Conservation (phyloP, 1,140 invertebrate species). For the Ectropis grisescens region DNA sequence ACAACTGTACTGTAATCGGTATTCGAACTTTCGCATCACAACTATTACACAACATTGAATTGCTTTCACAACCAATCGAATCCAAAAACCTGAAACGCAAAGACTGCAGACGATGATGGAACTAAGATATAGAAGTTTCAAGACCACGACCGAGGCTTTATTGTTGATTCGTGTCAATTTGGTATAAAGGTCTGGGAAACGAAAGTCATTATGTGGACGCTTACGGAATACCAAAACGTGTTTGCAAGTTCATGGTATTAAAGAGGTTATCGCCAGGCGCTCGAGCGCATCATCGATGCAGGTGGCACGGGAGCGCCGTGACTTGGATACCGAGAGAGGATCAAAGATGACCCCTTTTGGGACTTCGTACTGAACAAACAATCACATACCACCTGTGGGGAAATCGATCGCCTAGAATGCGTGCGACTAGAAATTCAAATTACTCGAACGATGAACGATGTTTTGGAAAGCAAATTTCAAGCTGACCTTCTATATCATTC, state of each 20-base stretch:
- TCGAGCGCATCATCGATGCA: conserved; percentile 33
- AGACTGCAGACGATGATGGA: too few species aligned
- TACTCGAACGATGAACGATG: conserved; percentile 12
- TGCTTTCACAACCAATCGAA: too few species aligned
- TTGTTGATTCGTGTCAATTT: conserved; percentile 5
- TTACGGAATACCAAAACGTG: conserved; percentile 5
- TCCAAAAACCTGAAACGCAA: too few species aligned
- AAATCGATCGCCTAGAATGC: conserved; percentile 25
- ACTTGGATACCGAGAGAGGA: conserved; percentile 43
- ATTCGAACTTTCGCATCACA: conserved; percentile 10
- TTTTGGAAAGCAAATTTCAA: too few species aligned
- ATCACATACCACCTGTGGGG: conserved; percentile 18
- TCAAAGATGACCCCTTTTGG: conserved; percentile 35
- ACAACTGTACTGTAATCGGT: conserved; percentile 2
- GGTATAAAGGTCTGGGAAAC: conserved; percentile 3
- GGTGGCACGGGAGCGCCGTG: conserved; percentile 41
- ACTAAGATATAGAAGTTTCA: too few species aligned
- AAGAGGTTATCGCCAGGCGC: conserved; percentile 23
- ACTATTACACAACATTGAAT: conserved; percentile 1
- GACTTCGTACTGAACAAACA: conserved; percentile 17
- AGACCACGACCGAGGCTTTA: conserved; percentile 4
- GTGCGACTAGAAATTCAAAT: conserved; percentile 33
- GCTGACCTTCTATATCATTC: too few species aligned
- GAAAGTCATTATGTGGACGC: too few species aligned
- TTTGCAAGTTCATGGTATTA: conserved; percentile 12